These are phyloP conservation scores for Nibea albiflora DNA, from an alignment of 2,113 vertebrate genomes.

Conservation along the genomic window DNA sequence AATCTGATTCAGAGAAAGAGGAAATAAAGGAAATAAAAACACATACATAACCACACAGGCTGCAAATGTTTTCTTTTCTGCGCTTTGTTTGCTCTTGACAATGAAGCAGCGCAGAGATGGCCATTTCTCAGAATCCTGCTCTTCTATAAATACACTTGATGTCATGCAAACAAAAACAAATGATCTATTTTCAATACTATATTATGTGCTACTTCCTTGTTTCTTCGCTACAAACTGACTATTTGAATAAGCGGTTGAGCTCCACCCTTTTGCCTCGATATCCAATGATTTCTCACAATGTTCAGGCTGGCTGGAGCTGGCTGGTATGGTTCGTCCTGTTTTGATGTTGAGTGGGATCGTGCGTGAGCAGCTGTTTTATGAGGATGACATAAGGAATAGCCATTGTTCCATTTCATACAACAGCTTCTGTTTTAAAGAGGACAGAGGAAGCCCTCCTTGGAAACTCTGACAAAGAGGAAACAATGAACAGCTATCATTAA, in stretches of 20 bases:
- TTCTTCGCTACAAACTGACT: not conserved
- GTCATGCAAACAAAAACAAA: slow-evolving; percentile 13
- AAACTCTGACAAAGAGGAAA: slow-evolving; percentile 62
- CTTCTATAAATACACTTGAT: slow-evolving; percentile 2
- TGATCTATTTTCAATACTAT: not conserved
- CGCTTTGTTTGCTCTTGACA: not conserved
- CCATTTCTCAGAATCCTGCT: not conserved
- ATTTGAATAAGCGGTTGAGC: slow-evolving; percentile 29
- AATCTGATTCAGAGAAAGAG: slow-evolving; percentile 53
- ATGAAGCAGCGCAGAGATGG: not conserved
- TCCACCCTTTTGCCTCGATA: not conserved
- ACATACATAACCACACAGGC: not conserved
- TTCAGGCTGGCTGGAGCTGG: slow-evolving; percentile 2
- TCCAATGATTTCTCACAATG: slow-evolving; percentile 8
- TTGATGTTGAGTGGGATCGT: slow-evolving; percentile 16
- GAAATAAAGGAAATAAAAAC: slow-evolving; percentile 42
- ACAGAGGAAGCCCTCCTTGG: slow-evolving; percentile 28
- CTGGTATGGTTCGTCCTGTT: slow-evolving; percentile 33
- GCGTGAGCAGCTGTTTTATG: slow-evolving; percentile 45
- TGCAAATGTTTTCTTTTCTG: not conserved
- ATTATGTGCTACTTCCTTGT: slow-evolving; percentile 7
- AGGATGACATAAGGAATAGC: slow-evolving; percentile 47
- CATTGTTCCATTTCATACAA: slow-evolving; percentile 59
- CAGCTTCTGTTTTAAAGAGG: slow-evolving; percentile 31
- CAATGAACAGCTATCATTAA: slow-evolving; percentile 45